Base-by-base conservation (phyloP, 2,797 vertebrate species). In the Coilia nasus region DNA sequence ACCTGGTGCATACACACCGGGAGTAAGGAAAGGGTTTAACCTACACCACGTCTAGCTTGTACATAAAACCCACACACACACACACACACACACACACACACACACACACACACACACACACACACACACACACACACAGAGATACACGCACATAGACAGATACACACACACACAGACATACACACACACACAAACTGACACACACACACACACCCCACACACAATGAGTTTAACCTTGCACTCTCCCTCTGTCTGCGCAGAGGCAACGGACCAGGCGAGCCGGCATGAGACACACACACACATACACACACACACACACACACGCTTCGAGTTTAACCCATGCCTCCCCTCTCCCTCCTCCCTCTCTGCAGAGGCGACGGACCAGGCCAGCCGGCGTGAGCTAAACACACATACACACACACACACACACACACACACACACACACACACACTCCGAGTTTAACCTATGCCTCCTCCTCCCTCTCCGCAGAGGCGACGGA, bases 261-360 rank as follows among this genome's bases (percentile, higher is more conserved):
- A 99, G 94, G 97, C 96, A 46, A 99, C 97, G 0, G 98, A 99
- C 88, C 95, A 98, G 82, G 94, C 93, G 47, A 91, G 92, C 64
- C 97, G 97, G 88, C 96, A 97, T 89, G 98, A 99, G 83, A 92
- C 98, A 87, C 98, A 98, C 90, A 97, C 97, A 31, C 95, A 6
- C 6, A 31, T 47, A 60, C 19, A 56, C 62, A n/a, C 14, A 11
- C 31, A 19, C 19, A 14, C 81, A 1, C 21, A 50, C 47, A 50
- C 47, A 50, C 47, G 12, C 47, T 7, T 5, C 6, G 47, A 7
- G 47, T 50, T 2, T 10, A 31, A 60, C 31, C 4, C 6, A 12
- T 62, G 14, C 82, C n/a, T 64, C 57, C 47, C 6, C 47, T 2
- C 12, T 7, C 6, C 6, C 19, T 56, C 82, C 46, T n/a, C n/a